These are phyloP conservation scores for Pachyrhynchus sulphureomaculatus DNA, from an alignment of 1,140 invertebrate species.

Conservation along the genomic window DNA sequence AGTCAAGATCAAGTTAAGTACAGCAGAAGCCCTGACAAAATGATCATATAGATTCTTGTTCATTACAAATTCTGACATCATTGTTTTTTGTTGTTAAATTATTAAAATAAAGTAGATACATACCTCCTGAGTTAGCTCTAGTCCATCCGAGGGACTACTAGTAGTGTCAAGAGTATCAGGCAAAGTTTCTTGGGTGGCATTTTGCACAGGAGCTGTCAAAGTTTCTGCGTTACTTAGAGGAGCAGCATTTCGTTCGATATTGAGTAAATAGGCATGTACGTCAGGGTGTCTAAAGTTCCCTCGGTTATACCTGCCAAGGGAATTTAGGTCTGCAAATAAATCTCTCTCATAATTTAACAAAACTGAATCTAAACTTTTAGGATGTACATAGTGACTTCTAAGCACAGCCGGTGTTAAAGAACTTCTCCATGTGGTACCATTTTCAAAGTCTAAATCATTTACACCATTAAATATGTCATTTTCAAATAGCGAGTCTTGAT, in stretches of 20 bases:
- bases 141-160: conserved; percentile 18
- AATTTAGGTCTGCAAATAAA: conserved; percentile 76
- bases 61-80: too few species aligned
- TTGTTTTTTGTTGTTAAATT: too few species aligned
- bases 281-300: conserved; percentile 50
- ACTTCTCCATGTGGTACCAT: conserved; percentile 64
- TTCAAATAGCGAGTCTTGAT: conserved; percentile 69
- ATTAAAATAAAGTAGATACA: conserved; percentile 15
- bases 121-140: conserved; percentile 48
- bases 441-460: conserved; percentile 59
- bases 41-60: too few species aligned
- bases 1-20: too few species aligned
- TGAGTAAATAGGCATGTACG: conserved; percentile 61
- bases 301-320: conserved; percentile 57
- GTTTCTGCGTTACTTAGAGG: conserved; percentile 26
- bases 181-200: conserved; percentile 23
- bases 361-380: conserved; percentile 73
- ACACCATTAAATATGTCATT: conserved; percentile 53
- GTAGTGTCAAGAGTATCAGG: conserved; percentile 19
- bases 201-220: conserved; percentile 18
- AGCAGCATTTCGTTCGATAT: conserved; percentile 48
- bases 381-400: conserved; percentile 64
- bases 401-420: conserved; percentile 54
- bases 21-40: too few species aligned
- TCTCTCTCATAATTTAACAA: conserved; percentile 70